Evolutionary conservation across 2,797 vertebrate genomes (phyloP).

Genomic region (Anguilla megastoma): DNA sequence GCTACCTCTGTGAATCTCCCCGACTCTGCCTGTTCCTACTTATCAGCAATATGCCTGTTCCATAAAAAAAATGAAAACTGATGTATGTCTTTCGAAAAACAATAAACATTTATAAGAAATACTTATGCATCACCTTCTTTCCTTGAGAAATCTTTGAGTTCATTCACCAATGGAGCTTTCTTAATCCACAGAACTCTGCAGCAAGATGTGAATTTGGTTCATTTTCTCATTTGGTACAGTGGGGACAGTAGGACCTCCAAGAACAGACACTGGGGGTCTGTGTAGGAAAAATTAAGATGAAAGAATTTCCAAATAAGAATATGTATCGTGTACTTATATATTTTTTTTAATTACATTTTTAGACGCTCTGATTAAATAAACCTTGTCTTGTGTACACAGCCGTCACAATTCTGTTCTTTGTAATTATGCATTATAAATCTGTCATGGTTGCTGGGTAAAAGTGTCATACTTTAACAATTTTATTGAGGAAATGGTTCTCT

Average conservation of each 20-base stretch:
- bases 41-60: conserved; percentile 31
- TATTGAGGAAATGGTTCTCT: too few species aligned
- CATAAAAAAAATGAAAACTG: background rate
- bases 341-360: too few species aligned
- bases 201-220: background rate
- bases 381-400: too few species aligned
- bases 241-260: background rate
- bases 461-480: too few species aligned
- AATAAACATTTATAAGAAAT: conserved; percentile 61
- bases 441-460: too few species aligned
- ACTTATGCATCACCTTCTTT: conserved; percentile 13
- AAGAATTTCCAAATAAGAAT: too few species aligned
- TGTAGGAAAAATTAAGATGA: background rate
- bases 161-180: background rate
- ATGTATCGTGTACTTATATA: too few species aligned
- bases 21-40: background rate
- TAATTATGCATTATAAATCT: too few species aligned
- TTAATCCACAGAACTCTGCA: background rate
- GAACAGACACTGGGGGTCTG: too few species aligned
- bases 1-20: conserved; percentile 57
- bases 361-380: too few species aligned
- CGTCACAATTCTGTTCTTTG: too few species aligned
- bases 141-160: background rate
- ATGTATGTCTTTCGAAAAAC: conserved; percentile 51
- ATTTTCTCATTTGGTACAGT: background rate